Evolutionary conservation across 2,113 vertebrate genomes (phyloP).

Genomic region (Corythoichthys intestinalis): DNA sequence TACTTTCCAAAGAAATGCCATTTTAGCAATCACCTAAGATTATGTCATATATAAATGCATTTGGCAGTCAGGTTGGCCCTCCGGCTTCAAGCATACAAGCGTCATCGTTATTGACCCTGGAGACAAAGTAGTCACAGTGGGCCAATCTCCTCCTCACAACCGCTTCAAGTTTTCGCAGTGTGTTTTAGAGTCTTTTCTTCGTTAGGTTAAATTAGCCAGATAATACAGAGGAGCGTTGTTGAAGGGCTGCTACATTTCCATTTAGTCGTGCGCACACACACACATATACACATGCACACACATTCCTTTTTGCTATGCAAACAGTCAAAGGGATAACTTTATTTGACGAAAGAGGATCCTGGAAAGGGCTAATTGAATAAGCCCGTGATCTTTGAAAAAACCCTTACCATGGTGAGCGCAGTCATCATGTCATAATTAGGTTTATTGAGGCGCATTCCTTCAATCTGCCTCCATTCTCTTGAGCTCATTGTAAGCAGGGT

Average conservation of each 20-base stretch:
- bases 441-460: constrained; percentile 99
- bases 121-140: constrained; percentile 48
- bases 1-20: background rate
- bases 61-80: constrained; percentile 15
- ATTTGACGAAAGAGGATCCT: constrained; percentile 98
- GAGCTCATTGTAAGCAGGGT: constrained; percentile 90
- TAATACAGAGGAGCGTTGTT: constrained; percentile 67
- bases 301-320: constrained; percentile 95
- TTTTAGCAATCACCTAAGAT: background rate
- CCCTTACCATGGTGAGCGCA: constrained; percentile 98
- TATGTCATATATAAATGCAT: constrained; percentile 11
- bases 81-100: constrained; percentile 16
- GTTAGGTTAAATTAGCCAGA: constrained; percentile 97
- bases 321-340: constrained; percentile 99
- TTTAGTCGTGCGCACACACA: constrained; percentile 29
- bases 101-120: constrained; percentile 47
- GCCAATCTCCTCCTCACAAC: constrained; percentile 17
- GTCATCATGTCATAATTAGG: constrained; percentile 99
- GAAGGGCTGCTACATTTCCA: constrained; percentile 53
- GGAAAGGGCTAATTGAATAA: constrained; percentile 98
- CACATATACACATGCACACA: constrained; percentile 24
- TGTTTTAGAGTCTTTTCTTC: constrained; percentile 72
- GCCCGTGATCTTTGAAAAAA: constrained; percentile 93
- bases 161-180: constrained; percentile 48
- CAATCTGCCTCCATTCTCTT: constrained; percentile 99